Percentiles rank a stretch among this genome's conserved stretches.
Evolutionary conservation across 2,888 invertebrate genomes (phyloP).

Genomic region (Caenorhabditis imperialis): DNA sequence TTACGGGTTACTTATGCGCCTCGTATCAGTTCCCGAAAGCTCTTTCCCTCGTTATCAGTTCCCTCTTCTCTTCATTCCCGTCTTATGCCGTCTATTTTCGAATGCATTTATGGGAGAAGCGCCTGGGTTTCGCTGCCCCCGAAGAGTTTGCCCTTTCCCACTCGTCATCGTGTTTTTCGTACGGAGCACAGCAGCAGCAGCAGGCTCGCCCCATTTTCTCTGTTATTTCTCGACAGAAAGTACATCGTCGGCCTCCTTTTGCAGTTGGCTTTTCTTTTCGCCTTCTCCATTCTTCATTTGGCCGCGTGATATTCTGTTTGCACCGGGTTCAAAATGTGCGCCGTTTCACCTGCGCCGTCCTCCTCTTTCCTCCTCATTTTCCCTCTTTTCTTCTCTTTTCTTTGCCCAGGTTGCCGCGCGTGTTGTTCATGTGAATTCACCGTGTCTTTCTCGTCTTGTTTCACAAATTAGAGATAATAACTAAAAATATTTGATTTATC

Average conservation of each 20-base stretch:
- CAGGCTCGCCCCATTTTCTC: no score
- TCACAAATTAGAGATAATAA: no score
- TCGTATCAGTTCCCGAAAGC: no score
- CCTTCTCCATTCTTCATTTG: constrained; percentile 3
- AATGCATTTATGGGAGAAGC: constrained; percentile 49
- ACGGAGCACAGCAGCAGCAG: no score
- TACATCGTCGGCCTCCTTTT: constrained; percentile 5
- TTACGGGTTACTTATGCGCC: constrained; percentile 34
- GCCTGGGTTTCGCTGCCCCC: not conserved
- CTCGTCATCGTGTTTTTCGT: constrained; percentile 26
- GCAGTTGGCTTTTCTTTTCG: constrained; percentile 10
- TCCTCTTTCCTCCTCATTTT: constrained; percentile 23
- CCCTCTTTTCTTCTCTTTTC: constrained; percentile 18
- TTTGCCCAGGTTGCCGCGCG: constrained; percentile 10
- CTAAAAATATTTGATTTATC: no score
- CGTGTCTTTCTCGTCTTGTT: not conserved
- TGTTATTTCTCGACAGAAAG: no score
- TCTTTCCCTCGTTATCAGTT: no score
- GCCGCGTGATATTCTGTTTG: constrained; percentile 13
- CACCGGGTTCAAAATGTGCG: constrained; percentile 41
- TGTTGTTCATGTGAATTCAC: not conserved
- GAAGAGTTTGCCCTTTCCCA: constrained; percentile 32
- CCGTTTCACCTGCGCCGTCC: constrained; percentile 15
- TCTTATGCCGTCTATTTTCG: constrained; percentile 23
- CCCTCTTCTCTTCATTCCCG: no score